Percentiles rank a stretch among this genome's conserved stretches.
These are phyloP conservation scores for Atherinosoma microstoma DNA, from an alignment of 2,797 vertebrate species.

Conservation along the genomic window DNA sequence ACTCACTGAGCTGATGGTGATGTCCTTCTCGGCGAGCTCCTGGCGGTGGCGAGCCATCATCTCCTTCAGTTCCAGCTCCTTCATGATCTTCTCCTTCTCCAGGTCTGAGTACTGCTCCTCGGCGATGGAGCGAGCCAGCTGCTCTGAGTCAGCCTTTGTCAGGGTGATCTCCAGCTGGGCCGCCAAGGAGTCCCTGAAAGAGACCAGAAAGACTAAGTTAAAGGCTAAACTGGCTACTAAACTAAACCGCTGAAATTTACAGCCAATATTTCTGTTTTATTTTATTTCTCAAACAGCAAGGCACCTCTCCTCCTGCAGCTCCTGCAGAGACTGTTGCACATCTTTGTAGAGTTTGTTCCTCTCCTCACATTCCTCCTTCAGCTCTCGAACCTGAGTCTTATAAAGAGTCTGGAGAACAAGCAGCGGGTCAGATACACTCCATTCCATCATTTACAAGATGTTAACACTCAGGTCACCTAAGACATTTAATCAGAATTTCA, in stretches of 20 bases:
- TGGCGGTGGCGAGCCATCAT: constrained; percentile 97
- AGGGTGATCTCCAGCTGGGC: constrained; percentile 94
- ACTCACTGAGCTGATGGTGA: constrained; percentile 93
- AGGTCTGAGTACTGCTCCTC: constrained; percentile 97
- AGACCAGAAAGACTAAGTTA: background rate
- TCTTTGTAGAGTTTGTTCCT: constrained; percentile 94
- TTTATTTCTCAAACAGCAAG: background rate
- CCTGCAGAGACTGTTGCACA: constrained; percentile 91
- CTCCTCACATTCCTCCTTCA: constrained; percentile 97
- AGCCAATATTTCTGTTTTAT: background rate
- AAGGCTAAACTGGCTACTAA: background rate
- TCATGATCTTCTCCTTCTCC: constrained; percentile 99
- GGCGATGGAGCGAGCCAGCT: constrained; percentile 95
- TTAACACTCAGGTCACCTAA: too few species aligned
- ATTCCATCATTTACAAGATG: too few species aligned
- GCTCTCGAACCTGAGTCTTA: constrained; percentile 96
- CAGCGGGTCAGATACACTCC: constrained; percentile 1
- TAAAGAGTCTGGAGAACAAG: constrained; percentile 89
- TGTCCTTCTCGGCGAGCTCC: constrained; percentile 93
- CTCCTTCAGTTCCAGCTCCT: constrained; percentile 98
- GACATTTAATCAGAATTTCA: background rate
- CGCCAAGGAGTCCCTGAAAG: constrained; percentile 92
- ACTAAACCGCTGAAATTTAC: background rate
- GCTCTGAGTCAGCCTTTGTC: constrained; percentile 96
- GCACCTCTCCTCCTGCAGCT: constrained; percentile 95